Evolutionary conservation across 2,113 vertebrate genomes (phyloP).

Genomic region (Lycocorax pyrrhopterus): DNA sequence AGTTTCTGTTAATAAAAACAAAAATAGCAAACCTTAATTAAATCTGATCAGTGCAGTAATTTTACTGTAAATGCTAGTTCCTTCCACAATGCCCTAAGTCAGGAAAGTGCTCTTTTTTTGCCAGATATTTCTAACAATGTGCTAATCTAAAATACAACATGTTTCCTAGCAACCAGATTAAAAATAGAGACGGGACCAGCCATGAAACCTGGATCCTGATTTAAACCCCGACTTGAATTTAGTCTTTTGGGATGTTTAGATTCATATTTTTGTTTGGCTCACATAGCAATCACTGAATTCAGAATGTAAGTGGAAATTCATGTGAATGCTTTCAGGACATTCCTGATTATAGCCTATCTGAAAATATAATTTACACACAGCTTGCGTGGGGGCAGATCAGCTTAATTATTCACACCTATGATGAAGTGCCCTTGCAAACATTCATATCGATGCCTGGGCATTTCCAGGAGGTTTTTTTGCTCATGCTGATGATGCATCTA

Average conservation of each 20-base stretch:
- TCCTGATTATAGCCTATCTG: not conserved
- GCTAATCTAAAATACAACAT: conserved; percentile 62
- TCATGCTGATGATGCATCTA: not conserved
- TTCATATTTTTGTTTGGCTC: conserved; percentile 25
- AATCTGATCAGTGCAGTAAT: not conserved
- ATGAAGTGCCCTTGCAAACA: not conserved
- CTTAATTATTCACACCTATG: conserved; percentile 1
- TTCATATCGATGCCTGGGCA: not conserved
- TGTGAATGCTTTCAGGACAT: not conserved
- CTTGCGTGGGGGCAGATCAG: not conserved
- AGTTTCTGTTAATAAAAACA: conserved; percentile 90
- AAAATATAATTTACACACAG: conserved; percentile 17
- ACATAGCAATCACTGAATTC: not conserved
- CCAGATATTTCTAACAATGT: conserved; percentile 66
- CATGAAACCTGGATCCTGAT: conserved; percentile 59
- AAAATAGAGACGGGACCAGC: conserved; percentile 66
- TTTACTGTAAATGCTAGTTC: conserved; percentile 33
- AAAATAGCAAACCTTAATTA: conserved; percentile 65
- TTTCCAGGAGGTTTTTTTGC: not conserved
- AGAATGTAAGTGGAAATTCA: not conserved
- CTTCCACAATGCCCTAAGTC: conserved; percentile 44
- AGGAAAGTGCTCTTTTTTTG: conserved; percentile 55
- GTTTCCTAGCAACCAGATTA: conserved; percentile 71
- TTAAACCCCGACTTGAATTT: conserved; percentile 40
- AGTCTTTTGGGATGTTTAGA: conserved; percentile 31